Evolutionary conservation across 2,797 vertebrate species (phyloP).

Genomic region (Galaxias olidus): DNA sequence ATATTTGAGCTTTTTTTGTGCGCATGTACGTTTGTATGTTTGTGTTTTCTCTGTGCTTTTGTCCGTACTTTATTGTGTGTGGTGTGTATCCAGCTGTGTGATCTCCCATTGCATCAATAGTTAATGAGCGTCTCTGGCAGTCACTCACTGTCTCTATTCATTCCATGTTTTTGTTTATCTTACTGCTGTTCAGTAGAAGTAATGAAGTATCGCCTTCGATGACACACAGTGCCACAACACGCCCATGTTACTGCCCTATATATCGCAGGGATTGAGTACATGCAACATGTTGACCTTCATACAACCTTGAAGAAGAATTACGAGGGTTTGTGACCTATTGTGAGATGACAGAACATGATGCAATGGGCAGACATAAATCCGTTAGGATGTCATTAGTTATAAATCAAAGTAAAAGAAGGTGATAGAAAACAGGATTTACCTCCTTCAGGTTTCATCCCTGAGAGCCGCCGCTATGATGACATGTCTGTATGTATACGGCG

Average conservation of each 20-base stretch:
- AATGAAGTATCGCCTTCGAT: conserved; percentile 18
- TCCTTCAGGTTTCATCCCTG: too few relatives aligned
- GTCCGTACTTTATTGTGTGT: conserved; percentile 32
- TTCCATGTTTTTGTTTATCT: conserved; percentile 54
- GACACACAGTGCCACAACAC: conserved; percentile 3
- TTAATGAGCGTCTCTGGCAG: conserved; percentile 62
- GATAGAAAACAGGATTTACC: neutral
- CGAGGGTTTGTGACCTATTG: conserved; percentile 19
- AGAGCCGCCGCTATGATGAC: too few relatives aligned
- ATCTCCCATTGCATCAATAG: conserved; percentile 65
- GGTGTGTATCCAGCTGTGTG: conserved; percentile 62
- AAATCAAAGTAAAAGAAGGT: neutral
- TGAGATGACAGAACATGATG: conserved; percentile 15
- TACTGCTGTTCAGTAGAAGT: conserved; percentile 18
- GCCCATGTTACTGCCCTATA: conserved; percentile 16
- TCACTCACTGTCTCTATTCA: conserved; percentile 49
- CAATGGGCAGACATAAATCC: conserved; percentile 1
- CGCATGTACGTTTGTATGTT: conserved; percentile 26
- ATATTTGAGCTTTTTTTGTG: conserved; percentile 5
- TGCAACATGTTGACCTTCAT: conserved; percentile 56
- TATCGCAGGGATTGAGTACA: conserved; percentile 5
- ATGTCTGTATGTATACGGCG: too few relatives aligned
- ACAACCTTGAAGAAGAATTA: conserved; percentile 52
- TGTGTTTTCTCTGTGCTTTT: conserved; percentile 30
- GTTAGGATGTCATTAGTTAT: conserved; percentile 12